These are phyloP conservation scores for Catocala nupta DNA, from an alignment of 2,888 invertebrate species.

Conservation along the genomic window DNA sequence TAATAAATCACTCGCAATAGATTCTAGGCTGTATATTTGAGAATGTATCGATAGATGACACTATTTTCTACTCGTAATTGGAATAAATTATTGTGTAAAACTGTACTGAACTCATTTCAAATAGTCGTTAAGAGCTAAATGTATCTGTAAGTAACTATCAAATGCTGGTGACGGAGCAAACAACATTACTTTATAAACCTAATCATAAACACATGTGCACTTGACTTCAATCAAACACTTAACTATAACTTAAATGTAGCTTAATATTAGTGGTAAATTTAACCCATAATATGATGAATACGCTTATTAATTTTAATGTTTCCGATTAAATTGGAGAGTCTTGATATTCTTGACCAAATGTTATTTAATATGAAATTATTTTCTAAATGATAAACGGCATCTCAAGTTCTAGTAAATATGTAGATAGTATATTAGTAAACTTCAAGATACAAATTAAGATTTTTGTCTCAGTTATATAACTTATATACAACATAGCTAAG, in stretches of 20 bases:
- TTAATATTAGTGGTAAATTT: slow-evolving; percentile 71
- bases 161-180: slow-evolving; percentile 81
- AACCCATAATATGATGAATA: slow-evolving; percentile 83
- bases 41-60: slow-evolving; percentile 41
- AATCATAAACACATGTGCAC: slow-evolving; percentile 63
- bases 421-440: slow-evolving; percentile 64
- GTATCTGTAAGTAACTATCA: slow-evolving; percentile 66
- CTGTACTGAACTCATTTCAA: slow-evolving; percentile 68
- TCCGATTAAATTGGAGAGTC: slow-evolving; percentile 85
- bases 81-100: slow-evolving; percentile 55
- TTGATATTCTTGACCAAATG: slow-evolving; percentile 86
- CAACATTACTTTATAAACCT: slow-evolving; percentile 52
- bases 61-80: slow-evolving; percentile 57
- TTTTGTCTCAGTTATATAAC: slow-evolving; percentile 42
- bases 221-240: slow-evolving; percentile 60
- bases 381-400: slow-evolving; percentile 75
- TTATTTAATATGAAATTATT: slow-evolving; percentile 81
- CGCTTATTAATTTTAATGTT: slow-evolving; percentile 87
- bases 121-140: slow-evolving; percentile 59
- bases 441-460: slow-evolving; percentile 52
- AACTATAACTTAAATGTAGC: slow-evolving; percentile 56
- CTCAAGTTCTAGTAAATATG: slow-evolving; percentile 74
- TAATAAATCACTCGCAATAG: slow-evolving; percentile 36
- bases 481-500: slow-evolving; percentile 48
- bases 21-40: slow-evolving; percentile 43